Evolutionary conservation across 37 sponge, comb jelly and placozoan genomes (phyloP), one percentile per base, ranked within the genome.

Genomic region (Haliclona indistincta): DNA sequence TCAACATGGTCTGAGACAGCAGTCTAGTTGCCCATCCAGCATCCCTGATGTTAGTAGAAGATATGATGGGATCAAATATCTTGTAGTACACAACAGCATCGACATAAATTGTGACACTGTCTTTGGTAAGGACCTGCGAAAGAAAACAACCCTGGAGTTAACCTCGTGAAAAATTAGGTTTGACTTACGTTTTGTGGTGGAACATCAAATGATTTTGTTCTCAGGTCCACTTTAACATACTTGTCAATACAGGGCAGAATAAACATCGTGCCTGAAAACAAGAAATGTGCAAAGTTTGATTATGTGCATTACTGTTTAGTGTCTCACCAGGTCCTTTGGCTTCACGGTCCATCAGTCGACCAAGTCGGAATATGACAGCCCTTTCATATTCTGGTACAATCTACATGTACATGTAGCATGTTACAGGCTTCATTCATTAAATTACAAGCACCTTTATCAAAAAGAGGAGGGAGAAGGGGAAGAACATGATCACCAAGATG

Each of bases 61-160:
- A 76, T 13, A 89, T 68, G 43, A 89, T 79, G 1, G 96, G 91
- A 25, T 92, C 70, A 8, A 54, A 38, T 67, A 98, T 87, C 36
- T 85, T 63, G 64, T 73, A 98, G 78, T 93, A 89, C 35, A 98
- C 89, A 22, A 98, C 93, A 2, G 96, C 99, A 78, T 95, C 99
- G 32, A 98, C 99, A 17, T 86, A 60, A 1, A 95, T 88, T 13
- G 96, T 87, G 42, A 98, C 99, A 70, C 91, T 86, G 75, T 98
- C 99, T 60, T 87, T 89, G 17, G 99, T 83, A 42, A 98, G 68
- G 39, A 98, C 93, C 96, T 98, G 64, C 19, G 63, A 37, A 76
- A 0, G 36, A 41, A 47, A 47, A 47, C 15, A 47, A 47, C 15
- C 10, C 15, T 47, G 51, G 51, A n/a, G 8, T 28, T 28, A 11